These are phyloP conservation scores for Drosophila vallismaia DNA, from an alignment of 2,888 invertebrate genomes.

Conservation along the genomic window DNA sequence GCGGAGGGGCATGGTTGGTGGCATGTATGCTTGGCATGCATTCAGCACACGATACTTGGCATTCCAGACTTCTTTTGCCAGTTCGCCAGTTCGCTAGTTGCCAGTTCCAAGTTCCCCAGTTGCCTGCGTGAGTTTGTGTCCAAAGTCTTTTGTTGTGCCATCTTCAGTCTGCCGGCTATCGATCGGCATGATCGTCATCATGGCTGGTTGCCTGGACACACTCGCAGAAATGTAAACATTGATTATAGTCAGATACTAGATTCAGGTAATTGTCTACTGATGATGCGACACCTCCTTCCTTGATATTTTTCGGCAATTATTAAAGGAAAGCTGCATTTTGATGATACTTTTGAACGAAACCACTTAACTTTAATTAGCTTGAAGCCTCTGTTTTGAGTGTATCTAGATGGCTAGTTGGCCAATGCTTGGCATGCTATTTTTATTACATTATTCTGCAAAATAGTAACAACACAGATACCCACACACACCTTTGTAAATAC, in stretches of 20 bases:
- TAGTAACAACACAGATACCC: slow-evolving; percentile 73
- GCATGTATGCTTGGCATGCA: slow-evolving; percentile 76
- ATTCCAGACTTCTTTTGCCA: slow-evolving; percentile 55
- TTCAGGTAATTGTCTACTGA: neutral
- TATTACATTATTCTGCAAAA: slow-evolving; percentile 79
- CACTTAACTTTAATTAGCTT: neutral
- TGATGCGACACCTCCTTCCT: neutral
- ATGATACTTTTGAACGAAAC: neutral
- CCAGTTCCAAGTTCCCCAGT: slow-evolving; percentile 29
- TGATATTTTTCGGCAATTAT: neutral
- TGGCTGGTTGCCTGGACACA: slow-evolving; percentile 35
- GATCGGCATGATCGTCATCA: slow-evolving; percentile 73
- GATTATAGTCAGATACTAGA: neutral
- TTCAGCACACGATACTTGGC: slow-evolving; percentile 80
- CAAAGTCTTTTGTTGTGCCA: slow-evolving; percentile 77
- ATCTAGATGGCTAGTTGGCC: slow-evolving; percentile 52
- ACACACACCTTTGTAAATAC: slow-evolving; percentile 12
- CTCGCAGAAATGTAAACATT: slow-evolving; percentile 1
- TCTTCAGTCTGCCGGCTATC: slow-evolving; percentile 61
- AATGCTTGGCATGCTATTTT: slow-evolving; percentile 74
- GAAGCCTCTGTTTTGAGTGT: slow-evolving; percentile 6
- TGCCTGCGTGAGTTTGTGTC: slow-evolving; percentile 77
- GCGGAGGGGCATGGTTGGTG: slow-evolving; percentile 18
- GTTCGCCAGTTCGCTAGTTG: slow-evolving; percentile 5
- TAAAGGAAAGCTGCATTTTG: neutral